phyloP scores from a whole-genome alignment of 64 coral and sea anemone genomes.

The Hydrozoanthus tunicans region DNA sequence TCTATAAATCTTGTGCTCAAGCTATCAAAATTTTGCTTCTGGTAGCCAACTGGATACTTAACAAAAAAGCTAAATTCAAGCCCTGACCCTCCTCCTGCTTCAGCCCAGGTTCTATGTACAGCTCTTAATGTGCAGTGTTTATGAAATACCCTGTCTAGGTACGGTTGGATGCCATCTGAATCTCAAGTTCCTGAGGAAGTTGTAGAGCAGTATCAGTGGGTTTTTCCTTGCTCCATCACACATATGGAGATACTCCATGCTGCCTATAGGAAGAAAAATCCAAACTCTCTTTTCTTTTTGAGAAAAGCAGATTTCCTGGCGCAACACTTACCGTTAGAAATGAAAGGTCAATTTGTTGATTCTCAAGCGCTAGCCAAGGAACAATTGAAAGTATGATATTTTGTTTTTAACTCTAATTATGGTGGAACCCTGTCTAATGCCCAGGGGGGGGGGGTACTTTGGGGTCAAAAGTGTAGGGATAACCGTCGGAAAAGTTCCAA shows the following conservation, averaged over 20 bases:
- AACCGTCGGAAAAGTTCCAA: too few relatives aligned
- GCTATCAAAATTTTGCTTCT: too few relatives aligned
- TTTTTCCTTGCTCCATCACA: slow-evolving; percentile 85
- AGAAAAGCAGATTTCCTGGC: slow-evolving; percentile 67
- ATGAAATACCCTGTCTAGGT: slow-evolving; percentile 18
- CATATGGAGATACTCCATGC: slow-evolving; percentile 93
- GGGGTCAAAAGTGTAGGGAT: too few relatives aligned
- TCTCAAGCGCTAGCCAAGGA: slow-evolving; percentile 52
- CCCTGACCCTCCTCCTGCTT: too few relatives aligned
- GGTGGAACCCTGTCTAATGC: too few relatives aligned
- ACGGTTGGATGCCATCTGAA: slow-evolving; percentile 77
- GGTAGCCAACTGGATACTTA: too few relatives aligned
- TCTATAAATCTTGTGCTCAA: too few relatives aligned
- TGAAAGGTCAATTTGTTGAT: slow-evolving; percentile 68
- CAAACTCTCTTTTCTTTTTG: slow-evolving; percentile 77
- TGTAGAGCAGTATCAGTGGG: slow-evolving; percentile 70
- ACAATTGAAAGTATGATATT: slow-evolving; percentile 44
- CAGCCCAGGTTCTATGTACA: too few relatives aligned
- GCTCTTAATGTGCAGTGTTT: neutral
- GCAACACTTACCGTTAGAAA: slow-evolving; percentile 56
- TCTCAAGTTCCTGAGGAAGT: slow-evolving; percentile 71
- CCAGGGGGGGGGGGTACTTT: too few relatives aligned
- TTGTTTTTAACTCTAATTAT: too few relatives aligned
- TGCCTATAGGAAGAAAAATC: slow-evolving; percentile 70
- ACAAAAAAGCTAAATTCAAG: too few relatives aligned